These are phyloP conservation scores for Brachyalestes nurse DNA, from an alignment of 2,797 vertebrate species.

Conservation along the genomic window DNA sequence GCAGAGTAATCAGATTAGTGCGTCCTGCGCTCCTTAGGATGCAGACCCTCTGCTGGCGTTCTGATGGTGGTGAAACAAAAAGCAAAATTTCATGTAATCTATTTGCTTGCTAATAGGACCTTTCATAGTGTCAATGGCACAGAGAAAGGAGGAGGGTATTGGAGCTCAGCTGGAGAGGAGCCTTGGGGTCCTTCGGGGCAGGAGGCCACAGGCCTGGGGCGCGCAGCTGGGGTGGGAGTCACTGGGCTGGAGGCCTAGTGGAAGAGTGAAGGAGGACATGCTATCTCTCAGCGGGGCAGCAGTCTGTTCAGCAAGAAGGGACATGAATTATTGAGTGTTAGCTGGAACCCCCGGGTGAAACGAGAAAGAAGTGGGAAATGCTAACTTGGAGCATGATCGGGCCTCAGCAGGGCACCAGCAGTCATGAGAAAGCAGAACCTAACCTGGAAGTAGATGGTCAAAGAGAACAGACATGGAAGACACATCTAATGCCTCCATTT, in stretches of 20 bases:
- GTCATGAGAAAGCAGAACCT: conserved; percentile 45
- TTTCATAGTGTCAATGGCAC: conserved; percentile 55
- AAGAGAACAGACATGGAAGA: conserved; percentile 27
- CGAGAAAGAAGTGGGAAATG: conserved; percentile 54
- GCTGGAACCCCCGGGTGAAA: conserved; percentile 60
- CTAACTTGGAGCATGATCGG: conserved; percentile 62
- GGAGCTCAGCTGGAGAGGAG: conserved; percentile 74
- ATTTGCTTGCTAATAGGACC: conserved; percentile 72
- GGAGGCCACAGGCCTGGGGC: conserved; percentile 62
- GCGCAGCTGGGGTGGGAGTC: conserved; percentile 67
- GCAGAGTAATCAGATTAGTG: conserved; percentile 76
- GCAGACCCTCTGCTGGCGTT: conserved; percentile 60
- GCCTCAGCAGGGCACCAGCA: conserved; percentile 46
- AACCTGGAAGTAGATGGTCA: conserved; percentile 32
- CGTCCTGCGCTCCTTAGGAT: conserved; percentile 65
- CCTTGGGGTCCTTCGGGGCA: conserved; percentile 70
- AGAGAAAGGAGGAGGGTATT: conserved; percentile 62
- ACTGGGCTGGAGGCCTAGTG: conserved; percentile 60
- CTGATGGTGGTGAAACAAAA: conserved; percentile 67
- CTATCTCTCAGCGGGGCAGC: conserved; percentile 56
- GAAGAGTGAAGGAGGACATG: conserved; percentile 47
- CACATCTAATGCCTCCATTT: conserved; percentile 30
- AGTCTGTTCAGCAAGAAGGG: conserved; percentile 68
- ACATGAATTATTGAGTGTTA: conserved; percentile 75
- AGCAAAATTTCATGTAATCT: conserved; percentile 71